Conservation (phyloP, 1,140 invertebrate species). For the Caenorhabditis tropicalis region DNA sequence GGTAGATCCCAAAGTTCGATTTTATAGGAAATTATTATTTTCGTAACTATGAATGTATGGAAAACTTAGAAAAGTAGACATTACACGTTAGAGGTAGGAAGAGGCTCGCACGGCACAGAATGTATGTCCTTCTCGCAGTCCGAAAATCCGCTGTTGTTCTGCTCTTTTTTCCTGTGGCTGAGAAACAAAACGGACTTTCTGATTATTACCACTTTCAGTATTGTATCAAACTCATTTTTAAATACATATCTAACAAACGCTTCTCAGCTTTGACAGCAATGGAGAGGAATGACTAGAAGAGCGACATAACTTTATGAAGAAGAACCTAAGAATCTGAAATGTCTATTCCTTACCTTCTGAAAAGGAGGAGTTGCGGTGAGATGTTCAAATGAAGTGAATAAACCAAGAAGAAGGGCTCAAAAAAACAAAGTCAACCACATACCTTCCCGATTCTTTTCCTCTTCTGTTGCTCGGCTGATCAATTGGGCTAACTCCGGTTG, state of each 20-base stretch:
- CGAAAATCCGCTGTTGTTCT: constrained; percentile 15
- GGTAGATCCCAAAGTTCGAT: neutral
- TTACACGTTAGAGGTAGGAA: constrained; percentile 20
- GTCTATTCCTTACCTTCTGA: constrained; percentile 17
- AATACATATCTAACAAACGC: constrained; percentile 34
- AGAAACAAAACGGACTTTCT: constrained; percentile 35
- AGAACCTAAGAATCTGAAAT: constrained; percentile 35
- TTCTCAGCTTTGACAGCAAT: constrained; percentile 30
- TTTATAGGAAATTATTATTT: neutral
- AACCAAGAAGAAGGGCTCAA: neutral
- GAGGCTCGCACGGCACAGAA: constrained; percentile 37
- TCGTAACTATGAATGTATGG: neutral
- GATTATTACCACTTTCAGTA: neutral
- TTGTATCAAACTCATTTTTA: constrained; percentile 23
- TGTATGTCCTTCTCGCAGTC: constrained; percentile 21
- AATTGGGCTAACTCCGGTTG: constrained; percentile 73
- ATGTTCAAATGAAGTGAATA: neutral
- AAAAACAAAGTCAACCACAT: neutral
- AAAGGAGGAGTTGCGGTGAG: neutral
- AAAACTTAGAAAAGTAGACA: constrained; percentile 42
- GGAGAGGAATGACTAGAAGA: constrained; percentile 37
- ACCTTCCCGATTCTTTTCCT: constrained; percentile 53
- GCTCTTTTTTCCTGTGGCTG: constrained; percentile 38
- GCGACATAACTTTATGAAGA: constrained; percentile 33
- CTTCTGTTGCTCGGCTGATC: constrained; percentile 46